Evolutionary conservation across 92 coral and sea anemone genomes (phyloP), one percentile per base, ranked within the genome.

Genomic region (Porites cylindrica): DNA sequence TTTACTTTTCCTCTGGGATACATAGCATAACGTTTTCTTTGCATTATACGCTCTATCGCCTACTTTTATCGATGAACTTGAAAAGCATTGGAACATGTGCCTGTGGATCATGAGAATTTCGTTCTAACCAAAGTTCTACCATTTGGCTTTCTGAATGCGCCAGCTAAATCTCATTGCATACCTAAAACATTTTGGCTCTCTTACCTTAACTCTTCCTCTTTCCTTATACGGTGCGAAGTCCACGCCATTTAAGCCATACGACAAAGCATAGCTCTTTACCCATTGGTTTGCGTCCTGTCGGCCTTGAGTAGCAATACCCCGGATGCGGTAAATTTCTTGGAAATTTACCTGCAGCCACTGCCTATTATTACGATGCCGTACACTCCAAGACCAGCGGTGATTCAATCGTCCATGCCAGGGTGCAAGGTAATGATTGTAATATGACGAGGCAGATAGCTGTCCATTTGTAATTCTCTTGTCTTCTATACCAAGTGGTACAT

Each of bases 401-500:
- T 95, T 90, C 1, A 93, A 47, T 51, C 96, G 78, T 3, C 98
- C 98, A 17, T 93, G 95, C 78, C 92, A 88, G 4, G 98, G 93
- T 26, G 80, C 86, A 26, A 95, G 87, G 72, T 87, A 23, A 60
- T 75, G 70, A 89, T 86, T 92, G 85, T 90, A 91, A 86, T 81
- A 84, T 1, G 96, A 76, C 9, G 96, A 91, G 62, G 98, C 95
- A 2, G 93, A 84, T 18, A 96, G 65, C 62, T 93, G 95, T 9
- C 96, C 98, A 23, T 89, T 94, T 32, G 91, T 93, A 26, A 96
- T 85, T 19, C 96, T 93, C 64, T 82, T 70, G 92, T 95, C 95
- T 51, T 96, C 98, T 83, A 96, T 54, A 50, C 99, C 99, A 17
- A 96, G 96, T 1, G 99, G 99, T 85, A 93, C 93, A n/a, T 87